These are phyloP conservation scores for Spodoptera litura DNA, from an alignment of 1,140 invertebrate genomes.

Conservation along the genomic window DNA sequence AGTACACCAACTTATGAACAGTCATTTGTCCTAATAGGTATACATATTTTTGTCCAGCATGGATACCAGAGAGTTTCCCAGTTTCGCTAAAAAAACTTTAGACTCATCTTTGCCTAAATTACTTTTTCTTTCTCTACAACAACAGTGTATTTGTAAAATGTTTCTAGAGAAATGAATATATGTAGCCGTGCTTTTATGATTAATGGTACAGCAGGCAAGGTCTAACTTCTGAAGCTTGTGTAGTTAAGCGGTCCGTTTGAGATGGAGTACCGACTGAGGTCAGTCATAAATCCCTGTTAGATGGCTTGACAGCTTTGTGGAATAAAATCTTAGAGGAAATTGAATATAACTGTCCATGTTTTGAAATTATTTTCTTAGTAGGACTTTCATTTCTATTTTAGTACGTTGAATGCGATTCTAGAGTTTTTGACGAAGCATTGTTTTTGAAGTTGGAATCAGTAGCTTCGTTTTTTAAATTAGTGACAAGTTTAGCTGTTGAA, in stretches of 20 bases:
- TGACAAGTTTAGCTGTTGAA: no score
- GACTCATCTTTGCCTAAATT: no score
- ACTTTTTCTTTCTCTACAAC: no score
- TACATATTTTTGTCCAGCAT: no score
- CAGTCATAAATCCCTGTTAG: constrained; percentile 12
- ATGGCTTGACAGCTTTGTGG: constrained; percentile 6
- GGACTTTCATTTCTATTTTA: neutral
- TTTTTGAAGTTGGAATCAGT: no score
- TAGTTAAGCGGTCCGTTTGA: constrained; percentile 1
- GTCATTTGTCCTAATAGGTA: no score
- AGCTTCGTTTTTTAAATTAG: no score
- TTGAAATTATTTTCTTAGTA: neutral
- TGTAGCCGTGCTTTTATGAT: constrained; percentile 3
- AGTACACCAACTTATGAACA: no score
- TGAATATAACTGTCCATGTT: constrained; percentile 8
- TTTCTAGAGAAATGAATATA: neutral
- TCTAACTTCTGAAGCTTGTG: neutral
- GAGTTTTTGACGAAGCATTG: no score
- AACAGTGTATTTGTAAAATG: neutral
- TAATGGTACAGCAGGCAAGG: neutral
- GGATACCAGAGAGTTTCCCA: no score
- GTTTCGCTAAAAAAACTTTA: no score
- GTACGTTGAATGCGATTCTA: neutral
- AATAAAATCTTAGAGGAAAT: constrained; percentile 21
- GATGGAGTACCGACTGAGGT: constrained; percentile 3